A percentile compares a stretch with the other conserved stretches of the same genome.
Evolutionary conservation across 2,113 vertebrate species (phyloP).

Genomic region (Piprites chloris): DNA sequence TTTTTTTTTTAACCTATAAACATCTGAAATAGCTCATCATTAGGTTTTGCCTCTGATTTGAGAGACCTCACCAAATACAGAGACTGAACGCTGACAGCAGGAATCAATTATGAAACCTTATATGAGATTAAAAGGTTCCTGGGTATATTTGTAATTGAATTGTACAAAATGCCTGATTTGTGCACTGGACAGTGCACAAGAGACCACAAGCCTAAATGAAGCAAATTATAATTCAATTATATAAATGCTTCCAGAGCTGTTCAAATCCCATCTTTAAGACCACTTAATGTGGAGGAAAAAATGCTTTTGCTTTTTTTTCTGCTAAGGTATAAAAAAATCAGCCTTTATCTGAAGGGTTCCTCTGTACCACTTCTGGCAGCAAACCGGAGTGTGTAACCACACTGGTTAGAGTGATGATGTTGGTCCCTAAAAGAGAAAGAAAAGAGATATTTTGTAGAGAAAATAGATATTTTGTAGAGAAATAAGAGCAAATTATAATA

Average conservation of each 20-base stretch:
- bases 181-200: not conserved
- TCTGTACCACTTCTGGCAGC: not conserved
- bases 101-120: conserved; percentile 62
- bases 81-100: conserved; percentile 16
- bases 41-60: not conserved
- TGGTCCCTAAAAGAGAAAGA: not conserved
- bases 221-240: conserved; percentile 64
- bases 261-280: conserved; percentile 5
- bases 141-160: conserved; percentile 57
- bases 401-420: not conserved
- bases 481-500: not conserved
- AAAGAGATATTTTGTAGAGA: not conserved
- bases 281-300: not conserved
- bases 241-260: conserved; percentile 59
- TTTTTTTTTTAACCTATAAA: not conserved
- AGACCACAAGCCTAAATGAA: conserved; percentile 51
- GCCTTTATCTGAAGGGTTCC: not conserved
- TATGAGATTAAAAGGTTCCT: conserved; percentile 60
- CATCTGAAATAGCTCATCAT: not conserved
- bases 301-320: not conserved
- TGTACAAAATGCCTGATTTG: conserved; percentile 62
- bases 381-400: rapidly evolving
- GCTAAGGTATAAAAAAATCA: not conserved
- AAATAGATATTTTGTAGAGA: not conserved
- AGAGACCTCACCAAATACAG: not conserved